These are phyloP conservation scores for Antheraea pernyi DNA, from an alignment of 1,140 invertebrate genomes.

Conservation along the genomic window DNA sequence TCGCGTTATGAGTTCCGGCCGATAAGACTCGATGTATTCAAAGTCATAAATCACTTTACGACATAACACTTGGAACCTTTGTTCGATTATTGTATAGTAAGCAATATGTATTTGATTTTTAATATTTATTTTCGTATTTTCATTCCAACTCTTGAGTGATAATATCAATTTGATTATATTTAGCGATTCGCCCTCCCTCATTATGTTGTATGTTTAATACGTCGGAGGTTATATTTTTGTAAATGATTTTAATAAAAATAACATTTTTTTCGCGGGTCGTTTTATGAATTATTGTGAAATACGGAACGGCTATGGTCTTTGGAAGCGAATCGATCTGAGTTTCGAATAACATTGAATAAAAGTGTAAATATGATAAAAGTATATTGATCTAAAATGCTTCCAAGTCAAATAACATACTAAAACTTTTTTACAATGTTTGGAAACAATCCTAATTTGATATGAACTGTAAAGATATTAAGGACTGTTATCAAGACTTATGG, in stretches of 20 bases:
- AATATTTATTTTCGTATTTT: constrained; percentile 57
- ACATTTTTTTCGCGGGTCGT: constrained; percentile 33
- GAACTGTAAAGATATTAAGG: no score
- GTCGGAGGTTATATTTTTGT: constrained; percentile 67
- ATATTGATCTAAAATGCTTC: background rate
- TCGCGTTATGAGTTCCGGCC: background rate
- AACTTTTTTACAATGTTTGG: background rate
- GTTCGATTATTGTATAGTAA: background rate
- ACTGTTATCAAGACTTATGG: no score
- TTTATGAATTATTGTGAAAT: constrained; percentile 30
- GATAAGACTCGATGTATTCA: background rate
- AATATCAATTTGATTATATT: constrained; percentile 41
- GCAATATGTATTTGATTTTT: constrained; percentile 15
- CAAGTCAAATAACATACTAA: background rate
- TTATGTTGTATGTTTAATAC: constrained; percentile 58
- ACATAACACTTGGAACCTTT: background rate
- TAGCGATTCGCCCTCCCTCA: constrained; percentile 52
- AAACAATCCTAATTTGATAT: constrained; percentile 1
- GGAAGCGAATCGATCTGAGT: background rate
- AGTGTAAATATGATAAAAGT: background rate
- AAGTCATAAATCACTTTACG: background rate
- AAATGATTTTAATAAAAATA: constrained; percentile 52
- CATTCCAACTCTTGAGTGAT: constrained; percentile 64
- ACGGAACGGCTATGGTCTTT: constrained; percentile 48
- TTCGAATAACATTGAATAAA: constrained; percentile 1